These are phyloP conservation scores for Chromis chromis DNA, from an alignment of 2,797 vertebrate genomes.

Conservation along the genomic window DNA sequence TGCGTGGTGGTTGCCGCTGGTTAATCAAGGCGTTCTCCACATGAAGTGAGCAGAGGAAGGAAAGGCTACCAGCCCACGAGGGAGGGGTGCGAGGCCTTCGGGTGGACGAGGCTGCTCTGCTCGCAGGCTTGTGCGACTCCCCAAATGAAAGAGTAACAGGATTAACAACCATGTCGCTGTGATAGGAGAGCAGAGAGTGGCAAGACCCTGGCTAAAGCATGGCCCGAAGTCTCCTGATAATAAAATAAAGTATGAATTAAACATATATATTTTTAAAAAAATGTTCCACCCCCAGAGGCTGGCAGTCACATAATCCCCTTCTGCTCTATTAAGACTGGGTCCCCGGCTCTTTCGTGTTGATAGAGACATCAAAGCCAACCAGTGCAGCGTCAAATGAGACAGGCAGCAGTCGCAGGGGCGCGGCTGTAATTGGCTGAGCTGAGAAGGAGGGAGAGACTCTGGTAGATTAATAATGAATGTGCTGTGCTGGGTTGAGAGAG, in stretches of 20 bases:
- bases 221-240: slow-evolving; percentile 69
- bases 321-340: slow-evolving; percentile 73
- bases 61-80: slow-evolving; percentile 63
- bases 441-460: slow-evolving; percentile 70
- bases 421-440: slow-evolving; percentile 77
- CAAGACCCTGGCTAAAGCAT: slow-evolving; percentile 64
- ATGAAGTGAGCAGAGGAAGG: slow-evolving; percentile 63
- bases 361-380: slow-evolving; percentile 84
- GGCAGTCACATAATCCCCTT: slow-evolving; percentile 76
- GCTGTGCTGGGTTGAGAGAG: slow-evolving; percentile 64
- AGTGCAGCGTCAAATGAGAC: slow-evolving; percentile 74
- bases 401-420: slow-evolving; percentile 71
- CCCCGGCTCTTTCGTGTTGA: slow-evolving; percentile 70
- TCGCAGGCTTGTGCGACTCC: slow-evolving; percentile 54
- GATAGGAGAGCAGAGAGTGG: slow-evolving; percentile 71
- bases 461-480: slow-evolving; percentile 78
- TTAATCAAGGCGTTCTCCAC: slow-evolving; percentile 59
- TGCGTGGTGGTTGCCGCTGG: slow-evolving; percentile 39
- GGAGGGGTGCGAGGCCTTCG: slow-evolving; percentile 46
- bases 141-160: slow-evolving; percentile 76
- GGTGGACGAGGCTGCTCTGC: slow-evolving; percentile 50
- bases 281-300: slow-evolving; percentile 67
- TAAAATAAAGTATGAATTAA: slow-evolving; percentile 80
- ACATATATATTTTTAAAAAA: slow-evolving; percentile 63
- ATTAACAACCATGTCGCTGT: slow-evolving; percentile 78